Evolutionary conservation across 2,797 vertebrate genomes (phyloP).

Genomic region (Simalia tracyae): DNA sequence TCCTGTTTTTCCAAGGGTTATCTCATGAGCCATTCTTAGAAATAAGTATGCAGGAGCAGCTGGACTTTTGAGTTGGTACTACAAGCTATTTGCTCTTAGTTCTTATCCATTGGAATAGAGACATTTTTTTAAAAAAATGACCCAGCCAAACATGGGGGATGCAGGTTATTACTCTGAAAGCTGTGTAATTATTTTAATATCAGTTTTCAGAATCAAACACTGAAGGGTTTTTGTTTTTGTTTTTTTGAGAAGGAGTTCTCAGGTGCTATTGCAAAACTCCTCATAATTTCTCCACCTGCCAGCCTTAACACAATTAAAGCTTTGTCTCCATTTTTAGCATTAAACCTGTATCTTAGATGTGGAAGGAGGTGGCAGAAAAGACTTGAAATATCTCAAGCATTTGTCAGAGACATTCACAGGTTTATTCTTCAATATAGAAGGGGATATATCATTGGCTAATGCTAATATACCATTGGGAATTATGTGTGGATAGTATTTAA

Average conservation of each 20-base stretch:
- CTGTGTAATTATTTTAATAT: not conserved
- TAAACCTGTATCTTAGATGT: not conserved
- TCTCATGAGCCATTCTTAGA: not conserved
- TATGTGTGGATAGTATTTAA: not conserved
- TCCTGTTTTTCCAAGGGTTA: not conserved
- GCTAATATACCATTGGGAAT: not conserved
- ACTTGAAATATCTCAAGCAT: not conserved
- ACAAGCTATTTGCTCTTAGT: not conserved
- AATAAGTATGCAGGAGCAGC: not conserved
- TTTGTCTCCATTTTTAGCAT: slow-evolving; percentile 2
- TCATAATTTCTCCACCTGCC: slow-evolving; percentile 15
- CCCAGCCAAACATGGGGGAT: not conserved
- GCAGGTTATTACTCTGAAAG: not conserved
- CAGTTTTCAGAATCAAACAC: not conserved
- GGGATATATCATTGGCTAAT: not conserved
- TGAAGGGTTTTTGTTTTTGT: not conserved
- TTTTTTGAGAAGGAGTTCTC: slow-evolving; percentile 12
- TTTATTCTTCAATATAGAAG: not conserved
- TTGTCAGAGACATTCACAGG: not conserved
- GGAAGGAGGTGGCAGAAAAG: not conserved
- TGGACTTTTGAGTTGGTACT: not conserved
- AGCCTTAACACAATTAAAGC: not conserved
- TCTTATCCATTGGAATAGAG: not conserved
- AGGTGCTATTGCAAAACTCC: slow-evolving; percentile 21
- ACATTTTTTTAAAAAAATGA: not conserved